phyloP scores from a whole-genome alignment of 2,113 vertebrate species.

The Myocastor coypus region DNA sequence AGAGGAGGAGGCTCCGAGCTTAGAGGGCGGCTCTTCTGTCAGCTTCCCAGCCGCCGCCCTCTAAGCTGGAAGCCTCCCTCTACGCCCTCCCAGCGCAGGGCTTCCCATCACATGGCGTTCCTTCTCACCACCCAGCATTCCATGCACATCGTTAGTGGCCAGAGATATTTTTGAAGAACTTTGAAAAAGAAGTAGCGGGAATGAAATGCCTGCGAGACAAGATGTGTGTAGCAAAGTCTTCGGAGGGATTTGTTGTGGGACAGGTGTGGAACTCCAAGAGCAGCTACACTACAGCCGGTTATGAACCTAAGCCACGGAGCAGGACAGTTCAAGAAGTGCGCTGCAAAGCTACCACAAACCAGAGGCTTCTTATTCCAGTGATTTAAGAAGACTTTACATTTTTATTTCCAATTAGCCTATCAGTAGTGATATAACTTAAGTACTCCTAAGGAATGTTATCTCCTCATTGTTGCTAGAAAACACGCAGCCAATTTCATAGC shows the following conservation, averaged over 20 bases:
- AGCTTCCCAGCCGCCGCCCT: neutral
- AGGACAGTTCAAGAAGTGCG: conserved; percentile 68
- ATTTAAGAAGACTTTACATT: conserved; percentile 85
- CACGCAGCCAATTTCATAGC: conserved; percentile 87
- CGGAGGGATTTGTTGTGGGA: neutral
- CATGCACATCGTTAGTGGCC: neutral
- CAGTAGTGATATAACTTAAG: conserved; percentile 89
- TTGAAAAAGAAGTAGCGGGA: conserved; percentile 7
- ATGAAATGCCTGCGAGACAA: neutral
- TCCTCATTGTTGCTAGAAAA: conserved; percentile 88
- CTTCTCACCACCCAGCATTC: neutral
- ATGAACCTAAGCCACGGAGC: conserved; percentile 71
- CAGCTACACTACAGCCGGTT: conserved; percentile 53
- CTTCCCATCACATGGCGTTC: neutral
- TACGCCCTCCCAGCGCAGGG: neutral
- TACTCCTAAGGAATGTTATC: conserved; percentile 86
- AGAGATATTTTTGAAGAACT: conserved; percentile 24
- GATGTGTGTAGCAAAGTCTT: neutral
- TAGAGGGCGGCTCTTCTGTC: neutral
- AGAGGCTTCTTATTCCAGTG: conserved; percentile 78
- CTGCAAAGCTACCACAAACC: conserved; percentile 54
- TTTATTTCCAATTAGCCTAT: conserved; percentile 93
- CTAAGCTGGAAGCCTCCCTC: no score
- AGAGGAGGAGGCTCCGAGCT: neutral
- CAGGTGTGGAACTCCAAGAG: conserved; percentile 56